Percentiles rank a stretch among this genome's conserved stretches.
Conservation (phyloP, 2,888 invertebrate species). For the Orchestes rusci region DNA sequence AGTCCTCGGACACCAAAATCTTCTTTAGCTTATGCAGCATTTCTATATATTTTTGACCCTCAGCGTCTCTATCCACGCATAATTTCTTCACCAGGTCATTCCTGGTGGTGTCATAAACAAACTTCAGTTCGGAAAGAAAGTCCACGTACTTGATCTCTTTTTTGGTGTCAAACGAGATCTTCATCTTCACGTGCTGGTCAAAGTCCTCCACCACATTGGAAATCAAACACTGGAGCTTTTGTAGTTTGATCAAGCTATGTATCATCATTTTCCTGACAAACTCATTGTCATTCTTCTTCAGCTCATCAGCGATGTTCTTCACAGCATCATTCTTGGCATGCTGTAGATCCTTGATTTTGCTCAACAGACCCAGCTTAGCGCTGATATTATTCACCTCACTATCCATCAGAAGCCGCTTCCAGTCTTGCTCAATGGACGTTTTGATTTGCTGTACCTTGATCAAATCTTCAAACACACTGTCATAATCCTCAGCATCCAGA, state of each 20-base stretch:
- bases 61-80: conserved; percentile 45
- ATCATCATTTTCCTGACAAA: conserved; percentile 36
- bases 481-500: conserved; percentile 34
- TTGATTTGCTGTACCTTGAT: conserved; percentile 36
- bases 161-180: conserved; percentile 45
- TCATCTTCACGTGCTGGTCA: conserved; percentile 40
- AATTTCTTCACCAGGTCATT: conserved; percentile 51
- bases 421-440: conserved; percentile 34
- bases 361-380: conserved; percentile 34
- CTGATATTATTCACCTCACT: conserved; percentile 32
- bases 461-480: conserved; percentile 33
- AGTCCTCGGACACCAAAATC: conserved; percentile 46
- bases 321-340: conserved; percentile 31
- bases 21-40: conserved; percentile 41
- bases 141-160: conserved; percentile 50
- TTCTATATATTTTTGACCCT: conserved; percentile 34
- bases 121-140: conserved; percentile 45
- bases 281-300: conserved; percentile 30
- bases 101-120: conserved; percentile 48
- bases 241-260: conserved; percentile 35
- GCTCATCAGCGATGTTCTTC: conserved; percentile 27
- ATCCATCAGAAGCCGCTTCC: conserved; percentile 35
- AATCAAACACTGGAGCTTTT: conserved; percentile 38
- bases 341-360: conserved; percentile 36
- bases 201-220: conserved; percentile 36